Percentiles rank a stretch among this genome's conserved stretches.
Conservation (phyloP, 2,113 vertebrate genomes). For the Gambusia holbrooki region DNA sequence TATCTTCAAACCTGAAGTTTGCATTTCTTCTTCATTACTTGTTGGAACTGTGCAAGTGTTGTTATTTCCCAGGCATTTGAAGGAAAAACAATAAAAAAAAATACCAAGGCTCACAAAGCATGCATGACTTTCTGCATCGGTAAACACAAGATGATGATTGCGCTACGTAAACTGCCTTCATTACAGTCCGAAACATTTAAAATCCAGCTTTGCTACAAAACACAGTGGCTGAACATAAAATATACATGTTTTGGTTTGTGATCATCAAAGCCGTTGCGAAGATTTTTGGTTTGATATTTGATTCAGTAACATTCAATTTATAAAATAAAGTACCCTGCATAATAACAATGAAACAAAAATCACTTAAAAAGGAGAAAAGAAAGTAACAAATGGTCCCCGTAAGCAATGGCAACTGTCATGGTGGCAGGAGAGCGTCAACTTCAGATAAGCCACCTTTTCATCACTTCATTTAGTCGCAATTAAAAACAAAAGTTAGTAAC, state of each 20-base stretch:
- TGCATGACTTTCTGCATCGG: slow-evolving; percentile 15
- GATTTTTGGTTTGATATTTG: slow-evolving; percentile 60
- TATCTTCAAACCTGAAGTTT: slow-evolving; percentile 22
- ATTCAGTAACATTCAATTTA: slow-evolving; percentile 63
- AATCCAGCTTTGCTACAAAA: slow-evolving; percentile 29
- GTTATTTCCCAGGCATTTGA: slow-evolving; percentile 12
- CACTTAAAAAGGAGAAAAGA: not conserved
- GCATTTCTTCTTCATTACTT: slow-evolving; percentile 14
- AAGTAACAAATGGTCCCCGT: slow-evolving; percentile 75
- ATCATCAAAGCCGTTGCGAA: slow-evolving; percentile 25
- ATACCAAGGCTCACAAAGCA: slow-evolving; percentile 16
- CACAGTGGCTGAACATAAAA: slow-evolving; percentile 27
- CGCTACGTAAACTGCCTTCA: not conserved
- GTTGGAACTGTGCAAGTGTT: slow-evolving; percentile 1
- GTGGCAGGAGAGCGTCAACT: slow-evolving; percentile 52
- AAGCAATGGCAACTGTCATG: slow-evolving; percentile 35
- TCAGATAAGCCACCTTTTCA: slow-evolving; percentile 46
- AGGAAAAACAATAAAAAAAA: slow-evolving; percentile 7
- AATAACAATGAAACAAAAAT: slow-evolving; percentile 22
- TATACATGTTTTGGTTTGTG: slow-evolving; percentile 60
- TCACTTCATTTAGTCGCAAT: slow-evolving; percentile 27
- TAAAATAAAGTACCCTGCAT: slow-evolving; percentile 37
- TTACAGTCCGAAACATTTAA: not conserved
- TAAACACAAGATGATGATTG: slow-evolving; percentile 27
- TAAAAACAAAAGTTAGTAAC: slow-evolving; percentile 33